Evolutionary conservation across 2,113 vertebrate species (phyloP).

Genomic region (Typhlomys cinereus): DNA sequence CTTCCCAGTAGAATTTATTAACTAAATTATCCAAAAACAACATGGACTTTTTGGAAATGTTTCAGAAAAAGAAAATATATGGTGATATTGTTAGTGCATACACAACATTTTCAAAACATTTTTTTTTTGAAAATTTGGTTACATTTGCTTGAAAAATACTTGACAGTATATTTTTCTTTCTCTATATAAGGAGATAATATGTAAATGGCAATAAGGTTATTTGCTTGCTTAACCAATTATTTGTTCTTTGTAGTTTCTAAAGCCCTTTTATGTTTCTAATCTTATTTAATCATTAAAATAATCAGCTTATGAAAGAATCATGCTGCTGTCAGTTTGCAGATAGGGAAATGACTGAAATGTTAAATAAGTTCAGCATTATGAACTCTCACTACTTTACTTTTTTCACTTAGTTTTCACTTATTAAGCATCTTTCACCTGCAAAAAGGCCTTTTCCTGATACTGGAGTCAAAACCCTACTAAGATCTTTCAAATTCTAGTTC

Average conservation of each 20-base stretch:
- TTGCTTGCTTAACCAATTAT: slow-evolving; percentile 6
- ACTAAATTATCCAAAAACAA: slow-evolving; percentile 53
- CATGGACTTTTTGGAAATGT: slow-evolving; percentile 18
- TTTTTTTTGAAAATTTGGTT: not conserved
- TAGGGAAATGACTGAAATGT: not conserved
- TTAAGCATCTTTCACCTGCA: not conserved
- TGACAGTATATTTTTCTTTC: slow-evolving; percentile 38
- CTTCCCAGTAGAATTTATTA: slow-evolving; percentile 56
- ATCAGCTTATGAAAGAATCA: not conserved
- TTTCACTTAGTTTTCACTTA: not conserved
- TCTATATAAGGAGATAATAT: not conserved
- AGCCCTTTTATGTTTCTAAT: slow-evolving; percentile 28
- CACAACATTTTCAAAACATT: not conserved
- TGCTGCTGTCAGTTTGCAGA: not conserved
- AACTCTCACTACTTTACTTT: not conserved
- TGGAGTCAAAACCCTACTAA: not conserved
- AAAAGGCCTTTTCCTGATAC: not conserved
- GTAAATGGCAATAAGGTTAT: not conserved
- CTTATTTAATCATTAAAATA: slow-evolving; percentile 51
- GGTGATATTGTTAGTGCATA: not conserved
- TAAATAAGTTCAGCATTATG: slow-evolving; percentile 5
- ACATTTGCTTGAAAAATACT: not conserved
- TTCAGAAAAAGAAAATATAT: slow-evolving; percentile 32
- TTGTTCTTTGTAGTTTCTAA: slow-evolving; percentile 34
- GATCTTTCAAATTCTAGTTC: not conserved